Evolutionary conservation across 2,888 invertebrate species (phyloP).

Genomic region (Aromia moschata): DNA sequence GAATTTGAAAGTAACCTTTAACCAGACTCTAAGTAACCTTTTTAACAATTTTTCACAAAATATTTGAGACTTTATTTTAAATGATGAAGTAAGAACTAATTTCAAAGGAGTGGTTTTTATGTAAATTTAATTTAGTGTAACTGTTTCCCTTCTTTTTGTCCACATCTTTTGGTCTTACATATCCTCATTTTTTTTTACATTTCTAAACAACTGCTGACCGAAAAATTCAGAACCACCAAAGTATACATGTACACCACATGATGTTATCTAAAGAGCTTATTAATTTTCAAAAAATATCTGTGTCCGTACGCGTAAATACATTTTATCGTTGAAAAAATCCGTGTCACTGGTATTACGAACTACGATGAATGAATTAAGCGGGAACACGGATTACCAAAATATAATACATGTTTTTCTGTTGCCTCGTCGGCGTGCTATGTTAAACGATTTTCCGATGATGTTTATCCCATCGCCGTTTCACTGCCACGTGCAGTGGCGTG

Average conservation of each 20-base stretch:
- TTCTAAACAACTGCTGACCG: too few relatives aligned
- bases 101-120: too few relatives aligned
- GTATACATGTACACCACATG: neutral
- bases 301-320: neutral
- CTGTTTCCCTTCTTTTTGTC: too few relatives aligned
- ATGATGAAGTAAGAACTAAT: too few relatives aligned
- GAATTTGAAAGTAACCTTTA: too few relatives aligned
- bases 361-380: constrained; percentile 21
- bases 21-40: too few relatives aligned
- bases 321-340: neutral
- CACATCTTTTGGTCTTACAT: too few relatives aligned
- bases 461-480: constrained; percentile 33
- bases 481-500: constrained; percentile 25
- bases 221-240: too few relatives aligned
- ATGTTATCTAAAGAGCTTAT: neutral
- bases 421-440: constrained; percentile 32
- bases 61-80: too few relatives aligned
- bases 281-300: neutral
- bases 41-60: too few relatives aligned
- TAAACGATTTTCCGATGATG: constrained; percentile 42
- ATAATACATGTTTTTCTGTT: constrained; percentile 34
- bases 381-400: constrained; percentile 29
- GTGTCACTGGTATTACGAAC: constrained; percentile 17
- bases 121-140: too few relatives aligned
- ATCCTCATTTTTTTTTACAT: too few relatives aligned